Conservation (phyloP, 1,140 invertebrate species). For the Drosophila ficusphila region DNA sequence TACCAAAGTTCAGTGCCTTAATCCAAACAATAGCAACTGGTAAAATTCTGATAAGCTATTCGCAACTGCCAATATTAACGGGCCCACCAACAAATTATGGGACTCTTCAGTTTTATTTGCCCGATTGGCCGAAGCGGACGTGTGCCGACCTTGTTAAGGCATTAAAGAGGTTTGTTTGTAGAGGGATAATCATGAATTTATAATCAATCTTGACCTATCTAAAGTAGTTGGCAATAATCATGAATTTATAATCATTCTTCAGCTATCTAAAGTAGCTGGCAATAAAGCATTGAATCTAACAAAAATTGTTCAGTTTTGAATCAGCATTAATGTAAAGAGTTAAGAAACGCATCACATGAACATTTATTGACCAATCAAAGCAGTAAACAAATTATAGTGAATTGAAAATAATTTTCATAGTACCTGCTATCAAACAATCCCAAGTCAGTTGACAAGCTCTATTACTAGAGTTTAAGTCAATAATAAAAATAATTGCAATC, state of each 20-base stretch:
- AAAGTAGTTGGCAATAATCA: neutral
- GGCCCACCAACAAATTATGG: neutral
- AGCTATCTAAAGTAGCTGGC: slow-evolving; percentile 1
- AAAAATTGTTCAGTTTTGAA: too few species aligned
- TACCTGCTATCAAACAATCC: neutral
- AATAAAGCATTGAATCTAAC: neutral
- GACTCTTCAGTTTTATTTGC: slow-evolving; percentile 30
- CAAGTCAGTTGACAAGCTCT: neutral
- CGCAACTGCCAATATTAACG: neutral
- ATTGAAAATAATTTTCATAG: slow-evolving; percentile 21
- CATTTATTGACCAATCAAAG: slow-evolving; percentile 14
- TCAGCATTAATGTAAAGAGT: neutral
- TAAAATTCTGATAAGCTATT: slow-evolving; percentile 52
- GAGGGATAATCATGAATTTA: neutral
- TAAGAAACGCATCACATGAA: neutral
- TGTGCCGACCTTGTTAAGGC: slow-evolving; percentile 19
- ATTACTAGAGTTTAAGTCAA: slow-evolving; percentile 1
- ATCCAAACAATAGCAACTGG: slow-evolving; percentile 34
- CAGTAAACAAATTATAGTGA: slow-evolving; percentile 13
- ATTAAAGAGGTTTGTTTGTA: slow-evolving; percentile 19
- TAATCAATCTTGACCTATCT: neutral
- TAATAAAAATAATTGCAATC: neutral
- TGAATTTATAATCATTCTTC: neutral
- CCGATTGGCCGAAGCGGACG: slow-evolving; percentile 8
- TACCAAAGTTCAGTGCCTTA: slow-evolving; percentile 57